Conservation (phyloP, 2,888 invertebrate species). For the Parnassius glacialis region DNA sequence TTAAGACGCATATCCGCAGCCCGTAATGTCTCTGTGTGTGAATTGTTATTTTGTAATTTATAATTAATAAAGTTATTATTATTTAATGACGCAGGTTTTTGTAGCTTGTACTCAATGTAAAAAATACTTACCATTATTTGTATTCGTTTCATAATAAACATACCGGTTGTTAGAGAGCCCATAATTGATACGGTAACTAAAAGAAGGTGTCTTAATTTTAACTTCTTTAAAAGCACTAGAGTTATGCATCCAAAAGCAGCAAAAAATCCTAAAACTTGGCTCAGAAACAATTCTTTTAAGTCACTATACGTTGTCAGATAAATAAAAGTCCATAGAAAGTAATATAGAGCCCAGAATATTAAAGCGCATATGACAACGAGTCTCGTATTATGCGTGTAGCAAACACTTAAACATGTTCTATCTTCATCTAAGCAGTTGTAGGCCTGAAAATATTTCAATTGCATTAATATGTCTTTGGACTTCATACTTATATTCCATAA, state of each 20-base stretch:
- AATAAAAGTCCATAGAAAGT: conserved; percentile 57
- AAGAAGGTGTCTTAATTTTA: conserved; percentile 49
- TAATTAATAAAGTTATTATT: no score
- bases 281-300: conserved; percentile 37
- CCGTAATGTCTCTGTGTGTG: no score
- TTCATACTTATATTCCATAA: no score
- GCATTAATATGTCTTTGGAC: no score
- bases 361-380: conserved; percentile 41
- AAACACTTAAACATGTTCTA: conserved; percentile 54
- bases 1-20: no score
- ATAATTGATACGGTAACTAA: conserved; percentile 49
- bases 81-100: no score
- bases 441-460: conserved; percentile 52
- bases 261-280: conserved; percentile 47
- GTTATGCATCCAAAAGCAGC: conserved; percentile 47
- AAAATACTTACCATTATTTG: conserved; percentile 33
- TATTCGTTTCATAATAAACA: conserved; percentile 35
- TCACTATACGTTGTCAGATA: conserved; percentile 53
- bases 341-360: conserved; percentile 54
- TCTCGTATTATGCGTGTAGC: conserved; percentile 56
- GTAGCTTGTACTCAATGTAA: no score
- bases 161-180: conserved; percentile 45
- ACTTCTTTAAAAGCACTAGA: conserved; percentile 44
- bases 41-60: no score
- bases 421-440: conserved; percentile 61